These are phyloP conservation scores for Enteromius unitaeniatus DNA, from an alignment of 2,797 vertebrate species.

Conservation along the genomic window DNA sequence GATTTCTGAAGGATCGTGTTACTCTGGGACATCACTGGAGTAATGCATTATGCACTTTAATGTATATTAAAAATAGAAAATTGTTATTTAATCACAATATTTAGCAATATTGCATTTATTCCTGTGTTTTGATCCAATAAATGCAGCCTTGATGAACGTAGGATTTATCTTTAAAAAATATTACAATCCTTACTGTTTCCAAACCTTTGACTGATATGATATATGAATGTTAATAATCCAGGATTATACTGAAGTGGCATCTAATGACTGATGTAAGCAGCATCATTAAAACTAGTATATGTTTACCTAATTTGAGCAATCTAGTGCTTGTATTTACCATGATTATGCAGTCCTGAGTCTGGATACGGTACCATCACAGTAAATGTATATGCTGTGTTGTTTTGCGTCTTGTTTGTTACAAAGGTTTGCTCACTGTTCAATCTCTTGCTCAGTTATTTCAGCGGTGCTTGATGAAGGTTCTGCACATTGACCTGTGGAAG, in stretches of 20 bases:
- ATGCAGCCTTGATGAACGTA: too few relatives aligned
- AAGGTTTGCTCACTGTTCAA: neutral
- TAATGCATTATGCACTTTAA: too few relatives aligned
- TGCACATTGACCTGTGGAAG: conserved; percentile 99
- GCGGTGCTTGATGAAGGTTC: conserved; percentile 99
- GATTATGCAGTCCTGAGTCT: neutral
- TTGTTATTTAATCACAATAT: too few relatives aligned
- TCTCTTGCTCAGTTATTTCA: conserved; percentile 88
- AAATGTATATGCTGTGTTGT: neutral
- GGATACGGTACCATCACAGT: neutral
- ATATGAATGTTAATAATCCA: neutral
- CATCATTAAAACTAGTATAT: too few relatives aligned
- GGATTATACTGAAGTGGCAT: neutral
- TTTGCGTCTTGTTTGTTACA: neutral
- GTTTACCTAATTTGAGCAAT: neutral
- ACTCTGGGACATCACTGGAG: too few relatives aligned
- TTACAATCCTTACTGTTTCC: too few relatives aligned
- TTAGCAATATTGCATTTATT: too few relatives aligned
- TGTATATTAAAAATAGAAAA: too few relatives aligned
- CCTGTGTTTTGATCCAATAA: too few relatives aligned
- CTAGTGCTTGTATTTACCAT: neutral
- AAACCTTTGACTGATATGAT: neutral
- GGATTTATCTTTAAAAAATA: too few relatives aligned
- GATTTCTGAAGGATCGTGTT: too few relatives aligned
- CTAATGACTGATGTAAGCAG: neutral